Conservation (phyloP, 2,797 vertebrate genomes). For the Peromyscus nudipes region DNA sequence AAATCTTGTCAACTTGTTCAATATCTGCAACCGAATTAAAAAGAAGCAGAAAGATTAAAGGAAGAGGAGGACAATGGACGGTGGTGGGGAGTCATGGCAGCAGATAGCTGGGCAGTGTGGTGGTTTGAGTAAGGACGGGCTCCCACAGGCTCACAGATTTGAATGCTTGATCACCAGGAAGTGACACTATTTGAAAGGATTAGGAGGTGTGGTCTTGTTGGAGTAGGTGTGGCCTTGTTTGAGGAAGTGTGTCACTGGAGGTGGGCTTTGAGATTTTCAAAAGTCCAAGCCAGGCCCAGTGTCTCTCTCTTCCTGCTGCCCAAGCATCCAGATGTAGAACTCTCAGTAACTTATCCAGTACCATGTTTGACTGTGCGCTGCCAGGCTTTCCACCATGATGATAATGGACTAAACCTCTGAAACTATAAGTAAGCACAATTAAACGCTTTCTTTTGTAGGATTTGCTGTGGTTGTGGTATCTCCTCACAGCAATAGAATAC, state of each 20-base stretch:
- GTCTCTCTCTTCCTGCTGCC: no score
- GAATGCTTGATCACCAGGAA: not conserved
- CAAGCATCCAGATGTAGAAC: no score
- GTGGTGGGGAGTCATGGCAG: no score
- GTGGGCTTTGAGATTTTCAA: not conserved
- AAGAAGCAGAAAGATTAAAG: not conserved
- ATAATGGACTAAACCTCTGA: not conserved
- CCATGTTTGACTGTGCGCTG: not conserved
- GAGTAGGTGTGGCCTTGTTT: not conserved
- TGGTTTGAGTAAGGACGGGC: not conserved
- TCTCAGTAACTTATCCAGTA: not conserved
- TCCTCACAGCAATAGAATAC: not conserved
- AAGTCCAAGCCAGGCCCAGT: not conserved
- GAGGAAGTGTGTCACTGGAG: not conserved
- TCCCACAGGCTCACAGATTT: not conserved
- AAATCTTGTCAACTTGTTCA: not conserved
- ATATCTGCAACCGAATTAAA: not conserved
- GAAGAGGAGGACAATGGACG: not conserved
- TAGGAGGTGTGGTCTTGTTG: not conserved
- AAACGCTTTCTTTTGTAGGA: not conserved
- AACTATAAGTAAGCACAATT: not conserved
- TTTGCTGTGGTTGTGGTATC: not conserved
- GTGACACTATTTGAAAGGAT: not conserved
- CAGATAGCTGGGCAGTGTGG: no score
- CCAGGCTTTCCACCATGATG: not conserved